Evolutionary conservation across 2,797 vertebrate species (phyloP), one percentile per base, ranked within the genome.

Genomic region (Phrynocephalus guinanensis): DNA sequence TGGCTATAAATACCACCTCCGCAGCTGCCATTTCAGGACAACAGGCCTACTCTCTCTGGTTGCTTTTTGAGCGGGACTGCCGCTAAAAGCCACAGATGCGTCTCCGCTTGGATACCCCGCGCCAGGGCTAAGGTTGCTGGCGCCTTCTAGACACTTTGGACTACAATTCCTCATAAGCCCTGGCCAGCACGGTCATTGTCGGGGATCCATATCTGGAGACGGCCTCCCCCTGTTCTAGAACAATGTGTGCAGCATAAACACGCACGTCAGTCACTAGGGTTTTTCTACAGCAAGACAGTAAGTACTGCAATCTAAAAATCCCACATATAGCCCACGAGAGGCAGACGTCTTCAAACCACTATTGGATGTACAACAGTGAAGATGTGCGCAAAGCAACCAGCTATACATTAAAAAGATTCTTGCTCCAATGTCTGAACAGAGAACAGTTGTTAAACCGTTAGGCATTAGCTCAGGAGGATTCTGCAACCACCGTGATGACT

Each of bases 1-100:
- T 79, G 79, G 90, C 94, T 96, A 95, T 94, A 95, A 96, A 95
- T 93, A 96, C 83, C 88, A 87, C 15, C 70, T 63, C 91, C 87
- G 68, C 93, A 96, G 93, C 93, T 95, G 94, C 90, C 84, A 79
- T 68, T 89, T 89, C 73, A 50, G 88, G 90, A 95, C 88, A 90
- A 67, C 73, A 88, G 16, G 89, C 90, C 87, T 33, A 87, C 83
- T 92, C 83, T 92, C 90, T 85, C 38, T 18, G 0, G 79, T 66
- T 76, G 88, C 87, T 11, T 30, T 44, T 1, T 48, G 71, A 87
- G 71, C 73, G 1, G 3, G 3, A 28, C 71, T 66, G 67, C 38
- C 77, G 68, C 63, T 8, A 44, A 38, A 28, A 73, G 67, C 33
- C 26, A 48, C 13, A 22, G 50, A 52, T 26, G 5, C 5, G 26